Evolutionary conservation across 2,113 vertebrate genomes (phyloP), one percentile per base, ranked within the genome.

Genomic region (Oxyruncus cristatus): DNA sequence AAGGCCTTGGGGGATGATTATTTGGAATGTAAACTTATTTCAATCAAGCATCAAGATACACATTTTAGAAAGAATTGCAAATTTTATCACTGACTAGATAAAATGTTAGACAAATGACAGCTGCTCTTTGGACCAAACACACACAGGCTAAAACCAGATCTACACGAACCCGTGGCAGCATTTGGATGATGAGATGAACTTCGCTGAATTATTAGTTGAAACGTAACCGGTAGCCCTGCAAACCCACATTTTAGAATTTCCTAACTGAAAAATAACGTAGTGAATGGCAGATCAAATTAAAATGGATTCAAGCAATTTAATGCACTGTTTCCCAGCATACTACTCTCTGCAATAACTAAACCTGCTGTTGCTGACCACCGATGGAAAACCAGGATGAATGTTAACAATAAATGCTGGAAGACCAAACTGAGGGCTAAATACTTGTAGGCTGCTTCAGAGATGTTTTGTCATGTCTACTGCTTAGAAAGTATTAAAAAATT

Each of bases 151-250:
- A 70, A 84, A 17, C 10, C 73, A 23, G 46, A 42, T 41, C 59
- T 56, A 0, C 2, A 2, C 16, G 46, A 88, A 58, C 9, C 16
- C 13, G 4, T 11, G 37, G 32, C 37, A 61, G 7, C 7, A 14
- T 59, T 66, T 49, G 78, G 70, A 41, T 11, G 7, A 19, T 41
- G 55, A 66, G 84, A 58, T 76, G 20, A 66, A 50, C 7, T 86
- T 50, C 2, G 5, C 4, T 70, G 41, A 73, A 33, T 63, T 67
- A 47, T 39, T 59, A 39, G 30, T 35, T 72, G 50, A 79, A 68
- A n/a, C 63, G 41, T 72, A 85, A 65, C 56, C 0, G 0, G 30
- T 63, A 68, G 65, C 56, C 17, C 71, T 47, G 53, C 1, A 2
- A 75, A 94, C n/a, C 62, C n/a, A 47, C n/a, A 30, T 61, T 89